Evolutionary conservation across 2,797 vertebrate species (phyloP).

Genomic region (Thamnophis elegans): DNA sequence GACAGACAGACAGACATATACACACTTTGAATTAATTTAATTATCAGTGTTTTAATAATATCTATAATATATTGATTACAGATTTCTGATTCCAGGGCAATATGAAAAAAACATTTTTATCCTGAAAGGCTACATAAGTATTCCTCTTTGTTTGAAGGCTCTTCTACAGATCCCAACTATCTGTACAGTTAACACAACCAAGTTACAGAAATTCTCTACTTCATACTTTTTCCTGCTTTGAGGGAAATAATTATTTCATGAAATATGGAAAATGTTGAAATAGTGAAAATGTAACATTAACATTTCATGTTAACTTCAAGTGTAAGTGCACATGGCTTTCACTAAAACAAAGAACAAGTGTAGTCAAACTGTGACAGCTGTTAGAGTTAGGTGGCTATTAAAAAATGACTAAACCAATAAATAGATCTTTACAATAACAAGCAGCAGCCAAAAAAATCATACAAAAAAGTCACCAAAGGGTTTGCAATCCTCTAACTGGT

Average conservation of each 20-base stretch:
- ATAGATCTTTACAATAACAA: background rate
- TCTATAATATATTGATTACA: background rate
- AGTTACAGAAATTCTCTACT: background rate
- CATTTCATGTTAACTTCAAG: background rate
- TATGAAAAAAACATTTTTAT: background rate
- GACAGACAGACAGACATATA: background rate
- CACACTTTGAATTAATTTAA: conserved; percentile 2
- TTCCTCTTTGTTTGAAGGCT: background rate
- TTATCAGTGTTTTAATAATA: background rate
- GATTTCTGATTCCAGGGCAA: background rate
- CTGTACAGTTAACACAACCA: background rate
- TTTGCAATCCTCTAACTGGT: background rate
- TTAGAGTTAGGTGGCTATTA: background rate
- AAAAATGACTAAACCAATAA: background rate
- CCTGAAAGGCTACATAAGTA: background rate
- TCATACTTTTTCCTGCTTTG: background rate
- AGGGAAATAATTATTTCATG: background rate
- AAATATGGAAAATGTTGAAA: background rate
- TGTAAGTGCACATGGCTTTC: background rate
- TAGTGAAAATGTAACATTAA: background rate
- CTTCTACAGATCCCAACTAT: background rate
- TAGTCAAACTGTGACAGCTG: background rate
- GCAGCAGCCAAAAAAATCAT: background rate
- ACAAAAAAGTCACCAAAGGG: background rate
- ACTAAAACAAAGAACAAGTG: background rate